Percentiles rank a stretch among this genome's conserved stretches.
phyloP scores from a whole-genome alignment of 1,140 invertebrate genomes.

The roundworm (Caenorhabditis elegans) region WBcel235 BX284606.5:2066501-2067000 shows the following conservation, averaged over 20 bases:
- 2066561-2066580: neutral
- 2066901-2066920: neutral
- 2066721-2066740: neutral
- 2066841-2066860: neutral
- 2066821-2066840: no score
- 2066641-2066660: neutral
- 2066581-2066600: neutral
- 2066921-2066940: neutral
- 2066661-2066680: neutral
- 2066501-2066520: neutral
- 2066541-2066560: neutral
- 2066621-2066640: constrained; percentile 2
- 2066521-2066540: neutral
- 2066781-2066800: neutral
- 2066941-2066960: no score
- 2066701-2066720: neutral
- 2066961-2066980: neutral
- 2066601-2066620: neutral
- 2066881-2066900: neutral
- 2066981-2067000: neutral
- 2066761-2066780: neutral
- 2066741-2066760: constrained; percentile 1
- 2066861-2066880: neutral
- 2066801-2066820: neutral
- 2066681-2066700: neutral